phyloP scores from a whole-genome alignment of 1,140 invertebrate species.

The Euura saliciscinereae region DNA sequence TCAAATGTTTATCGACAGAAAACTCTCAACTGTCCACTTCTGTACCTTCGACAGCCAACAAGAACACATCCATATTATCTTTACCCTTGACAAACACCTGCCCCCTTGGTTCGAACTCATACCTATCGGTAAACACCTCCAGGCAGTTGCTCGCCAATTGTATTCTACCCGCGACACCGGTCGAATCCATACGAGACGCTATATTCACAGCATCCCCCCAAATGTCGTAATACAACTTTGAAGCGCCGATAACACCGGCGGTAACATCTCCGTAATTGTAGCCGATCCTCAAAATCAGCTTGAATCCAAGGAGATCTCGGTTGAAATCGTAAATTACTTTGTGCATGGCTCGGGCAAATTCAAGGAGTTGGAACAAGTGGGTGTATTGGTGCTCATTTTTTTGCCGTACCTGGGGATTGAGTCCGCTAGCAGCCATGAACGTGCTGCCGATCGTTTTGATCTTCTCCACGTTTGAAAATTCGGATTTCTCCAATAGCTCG shows the following conservation, averaged over 20 bases:
- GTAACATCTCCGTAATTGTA: conserved; percentile 90
- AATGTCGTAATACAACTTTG: conserved; percentile 96
- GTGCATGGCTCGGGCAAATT: conserved; percentile 88
- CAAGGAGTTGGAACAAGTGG: conserved; percentile 86
- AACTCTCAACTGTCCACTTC: not conserved
- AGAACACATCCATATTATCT: conserved; percentile 90
- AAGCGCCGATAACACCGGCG: conserved; percentile 95
- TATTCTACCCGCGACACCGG: conserved; percentile 82
- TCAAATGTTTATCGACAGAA: too few species aligned
- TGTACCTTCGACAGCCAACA: conserved; percentile 66
- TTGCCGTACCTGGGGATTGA: conserved; percentile 76
- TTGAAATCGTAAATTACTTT: conserved; percentile 88
- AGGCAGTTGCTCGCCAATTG: conserved; percentile 83
- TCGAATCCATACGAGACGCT: conserved; percentile 94
- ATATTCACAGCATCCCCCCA: conserved; percentile 99
- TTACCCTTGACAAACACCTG: conserved; percentile 95
- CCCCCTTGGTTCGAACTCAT: conserved; percentile 83
- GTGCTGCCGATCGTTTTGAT: conserved; percentile 98
- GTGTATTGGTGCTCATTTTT: conserved; percentile 69
- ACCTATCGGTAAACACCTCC: conserved; percentile 67
- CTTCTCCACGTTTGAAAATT: conserved; percentile 93
- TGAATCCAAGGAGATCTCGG: conserved; percentile 85
- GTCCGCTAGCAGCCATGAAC: conserved; percentile 96
- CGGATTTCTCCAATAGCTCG: conserved; percentile 80
- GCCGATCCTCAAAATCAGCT: conserved; percentile 87